phyloP scores from a whole-genome alignment of 2,888 invertebrate species.

The Danaus chrysippus region DNA sequence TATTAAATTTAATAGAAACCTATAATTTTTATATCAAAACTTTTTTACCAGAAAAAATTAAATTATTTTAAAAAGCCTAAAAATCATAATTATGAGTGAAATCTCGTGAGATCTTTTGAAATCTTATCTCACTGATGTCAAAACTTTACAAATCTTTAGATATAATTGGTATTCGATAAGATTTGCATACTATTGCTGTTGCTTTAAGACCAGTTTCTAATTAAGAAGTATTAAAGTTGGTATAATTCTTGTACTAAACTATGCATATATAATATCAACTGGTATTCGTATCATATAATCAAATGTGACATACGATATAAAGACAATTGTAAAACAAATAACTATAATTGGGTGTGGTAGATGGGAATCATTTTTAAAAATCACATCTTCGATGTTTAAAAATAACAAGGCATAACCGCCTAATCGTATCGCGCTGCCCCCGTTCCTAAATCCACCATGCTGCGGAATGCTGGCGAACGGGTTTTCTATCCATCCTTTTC shows the following conservation, averaged over 20 bases:
- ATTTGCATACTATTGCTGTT: background rate
- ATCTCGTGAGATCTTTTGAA: background rate
- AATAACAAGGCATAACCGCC: constrained; percentile 74
- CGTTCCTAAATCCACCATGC: constrained; percentile 78
- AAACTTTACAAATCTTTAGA: constrained; percentile 3
- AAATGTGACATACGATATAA: too few relatives aligned
- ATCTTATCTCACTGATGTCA: background rate
- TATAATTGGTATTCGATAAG: background rate
- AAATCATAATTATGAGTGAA: background rate
- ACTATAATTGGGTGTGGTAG: constrained; percentile 15
- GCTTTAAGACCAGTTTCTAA: background rate
- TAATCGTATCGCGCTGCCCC: constrained; percentile 77
- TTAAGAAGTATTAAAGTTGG: too few relatives aligned
- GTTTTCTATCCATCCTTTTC: constrained; percentile 73
- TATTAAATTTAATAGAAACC: constrained; percentile 4
- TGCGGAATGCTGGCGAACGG: constrained; percentile 76
- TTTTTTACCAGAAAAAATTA: background rate
- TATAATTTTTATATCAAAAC: constrained; percentile 14
- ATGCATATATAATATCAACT: too few relatives aligned
- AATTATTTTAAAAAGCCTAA: too few relatives aligned
- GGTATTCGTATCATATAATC: too few relatives aligned
- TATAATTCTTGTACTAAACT: too few relatives aligned
- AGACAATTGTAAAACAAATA: constrained; percentile 10
- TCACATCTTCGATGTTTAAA: constrained; percentile 49
- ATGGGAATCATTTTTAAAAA: constrained; percentile 35